phyloP scores from a whole-genome alignment of 2,113 vertebrate genomes.

The Cryptoleucopteryx plumbea region DNA sequence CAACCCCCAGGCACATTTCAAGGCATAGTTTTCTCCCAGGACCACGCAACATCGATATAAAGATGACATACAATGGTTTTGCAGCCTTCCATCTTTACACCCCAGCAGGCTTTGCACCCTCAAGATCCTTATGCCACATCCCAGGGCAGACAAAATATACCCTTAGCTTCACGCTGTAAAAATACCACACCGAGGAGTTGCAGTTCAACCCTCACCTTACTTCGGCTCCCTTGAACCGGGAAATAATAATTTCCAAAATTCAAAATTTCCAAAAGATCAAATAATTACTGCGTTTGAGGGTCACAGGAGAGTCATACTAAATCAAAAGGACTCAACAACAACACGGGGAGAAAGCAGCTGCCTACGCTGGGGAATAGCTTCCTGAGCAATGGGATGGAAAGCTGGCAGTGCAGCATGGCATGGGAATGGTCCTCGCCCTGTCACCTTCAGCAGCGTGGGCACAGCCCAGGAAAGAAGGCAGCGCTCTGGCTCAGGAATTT shows the following conservation, averaged over 20 bases:
- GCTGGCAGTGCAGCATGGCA: not conserved
- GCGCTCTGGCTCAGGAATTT: not conserved
- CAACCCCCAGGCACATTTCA: not conserved
- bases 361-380: fast-evolving
- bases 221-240: not conserved
- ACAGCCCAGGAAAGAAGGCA: not conserved
- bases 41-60: fast-evolving
- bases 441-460: not conserved
- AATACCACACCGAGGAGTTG: not conserved
- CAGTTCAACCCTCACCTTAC: not conserved
- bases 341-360: not conserved
- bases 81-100: not conserved
- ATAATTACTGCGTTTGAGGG: not conserved
- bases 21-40: not conserved
- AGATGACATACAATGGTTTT: not conserved
- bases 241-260: not conserved
- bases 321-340: not conserved
- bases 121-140: not conserved
- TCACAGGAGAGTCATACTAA: not conserved
- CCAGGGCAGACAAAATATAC: not conserved
- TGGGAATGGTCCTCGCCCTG: not conserved
- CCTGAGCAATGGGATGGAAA: not conserved
- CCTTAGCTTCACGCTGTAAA: not conserved
- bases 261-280: not conserved
- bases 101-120: not conserved